Conservation (phyloP, 2,113 vertebrate genomes). For the Haemorhous mexicanus region DNA sequence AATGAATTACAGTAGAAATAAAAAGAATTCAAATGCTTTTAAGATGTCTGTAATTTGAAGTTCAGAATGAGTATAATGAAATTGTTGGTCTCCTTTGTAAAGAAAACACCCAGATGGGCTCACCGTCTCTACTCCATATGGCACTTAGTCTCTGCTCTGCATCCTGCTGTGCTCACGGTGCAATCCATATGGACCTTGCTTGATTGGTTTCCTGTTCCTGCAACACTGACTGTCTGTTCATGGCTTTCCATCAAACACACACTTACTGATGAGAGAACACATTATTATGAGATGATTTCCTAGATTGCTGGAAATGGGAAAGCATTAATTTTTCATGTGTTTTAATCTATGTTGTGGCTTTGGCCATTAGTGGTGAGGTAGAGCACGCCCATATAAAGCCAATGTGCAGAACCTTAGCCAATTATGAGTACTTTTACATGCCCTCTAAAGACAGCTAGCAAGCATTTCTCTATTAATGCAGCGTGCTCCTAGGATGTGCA, state of each 20-base stretch:
- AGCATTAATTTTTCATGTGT: neutral
- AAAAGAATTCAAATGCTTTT: neutral
- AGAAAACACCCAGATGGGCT: conserved; percentile 13
- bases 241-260: neutral
- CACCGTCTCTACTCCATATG: neutral
- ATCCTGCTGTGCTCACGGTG: neutral
- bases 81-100: neutral
- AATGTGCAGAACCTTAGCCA: neutral
- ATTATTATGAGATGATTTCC: neutral
- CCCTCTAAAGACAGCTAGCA: neutral
- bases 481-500: neutral
- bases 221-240: neutral
- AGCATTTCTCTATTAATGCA: neutral
- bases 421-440: neutral
- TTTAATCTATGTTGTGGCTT: neutral
- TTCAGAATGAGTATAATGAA: neutral
- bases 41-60: conserved; percentile 3
- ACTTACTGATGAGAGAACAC: neutral
- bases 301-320: neutral
- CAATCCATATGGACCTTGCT: conserved; percentile 29
- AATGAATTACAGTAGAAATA: neutral
- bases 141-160: neutral
- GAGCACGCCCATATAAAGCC: neutral
- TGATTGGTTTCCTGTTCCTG: conserved; percentile 19
- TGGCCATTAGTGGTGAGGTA: neutral